A percentile compares a stretch with the other conserved stretches of the same genome.
phyloP scores from a whole-genome alignment of 2,888 invertebrate species.

The Melanargia galathea region DNA sequence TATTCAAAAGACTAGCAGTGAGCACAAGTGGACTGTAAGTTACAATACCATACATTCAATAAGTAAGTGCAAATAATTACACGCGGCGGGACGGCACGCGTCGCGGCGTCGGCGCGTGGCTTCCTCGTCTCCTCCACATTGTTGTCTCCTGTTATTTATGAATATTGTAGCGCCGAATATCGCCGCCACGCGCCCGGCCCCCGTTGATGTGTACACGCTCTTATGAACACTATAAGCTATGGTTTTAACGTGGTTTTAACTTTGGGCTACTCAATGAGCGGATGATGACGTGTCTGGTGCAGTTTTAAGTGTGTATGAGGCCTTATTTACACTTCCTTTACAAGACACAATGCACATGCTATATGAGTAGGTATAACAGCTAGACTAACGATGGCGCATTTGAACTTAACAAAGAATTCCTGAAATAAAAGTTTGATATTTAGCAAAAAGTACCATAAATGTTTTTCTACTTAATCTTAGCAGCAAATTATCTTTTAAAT shows the following conservation, averaged over 20 bases:
- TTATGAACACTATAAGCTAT: constrained; percentile 55
- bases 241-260: constrained; percentile 35
- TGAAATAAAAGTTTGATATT: no score
- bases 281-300: constrained; percentile 21
- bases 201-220: constrained; percentile 57
- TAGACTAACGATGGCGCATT: no score
- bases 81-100: constrained; percentile 61
- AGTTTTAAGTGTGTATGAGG: not conserved
- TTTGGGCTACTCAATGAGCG: constrained; percentile 29
- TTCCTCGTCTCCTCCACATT: constrained; percentile 52
- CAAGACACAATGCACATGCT: no score
- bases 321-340: not conserved
- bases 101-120: constrained; percentile 58
- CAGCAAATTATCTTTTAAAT: no score
- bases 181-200: constrained; percentile 60
- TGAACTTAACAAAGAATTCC: not conserved
- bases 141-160: constrained; percentile 75
- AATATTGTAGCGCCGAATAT: constrained; percentile 70
- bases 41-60: constrained; percentile 21
- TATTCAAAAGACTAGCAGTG: constrained; percentile 5
- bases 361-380: no score
- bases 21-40: constrained; percentile 18
- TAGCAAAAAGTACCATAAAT: no score
- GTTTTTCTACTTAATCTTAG: no score
- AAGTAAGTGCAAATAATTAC: constrained; percentile 69